Conservation (phyloP, 2,797 vertebrate species). For the Hipposideros larvatus region DNA sequence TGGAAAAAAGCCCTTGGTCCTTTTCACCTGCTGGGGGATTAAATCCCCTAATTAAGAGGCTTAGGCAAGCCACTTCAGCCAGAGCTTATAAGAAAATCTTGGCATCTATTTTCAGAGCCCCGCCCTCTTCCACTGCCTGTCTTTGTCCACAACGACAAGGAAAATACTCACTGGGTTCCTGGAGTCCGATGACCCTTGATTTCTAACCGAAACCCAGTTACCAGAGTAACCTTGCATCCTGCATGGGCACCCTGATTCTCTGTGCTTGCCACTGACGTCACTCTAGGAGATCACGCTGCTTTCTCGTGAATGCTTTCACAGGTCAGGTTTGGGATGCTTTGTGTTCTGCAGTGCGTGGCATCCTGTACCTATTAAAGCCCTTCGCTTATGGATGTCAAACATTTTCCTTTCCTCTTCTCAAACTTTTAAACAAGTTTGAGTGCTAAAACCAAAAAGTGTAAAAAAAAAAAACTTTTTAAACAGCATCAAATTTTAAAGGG, state of each 20-base stretch:
- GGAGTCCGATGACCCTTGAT: background rate
- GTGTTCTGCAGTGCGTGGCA: background rate
- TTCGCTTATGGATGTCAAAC: background rate
- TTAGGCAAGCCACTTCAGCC: constrained; percentile 33
- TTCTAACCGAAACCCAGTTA: background rate
- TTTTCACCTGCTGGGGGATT: constrained; percentile 62
- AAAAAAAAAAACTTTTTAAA: background rate
- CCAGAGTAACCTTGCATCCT: background rate
- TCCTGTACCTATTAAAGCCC: background rate
- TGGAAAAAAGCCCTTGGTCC: background rate
- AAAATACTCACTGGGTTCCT: background rate
- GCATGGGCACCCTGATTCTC: background rate
- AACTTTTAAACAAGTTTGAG: background rate
- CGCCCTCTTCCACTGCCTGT: background rate
- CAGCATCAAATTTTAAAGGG: background rate
- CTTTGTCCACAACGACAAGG: background rate
- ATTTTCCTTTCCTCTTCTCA: background rate
- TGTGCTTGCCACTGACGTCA: rapidly evolving
- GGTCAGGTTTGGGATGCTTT: background rate
- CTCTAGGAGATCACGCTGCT: background rate
- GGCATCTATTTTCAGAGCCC: constrained; percentile 1
- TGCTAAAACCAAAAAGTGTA: background rate
- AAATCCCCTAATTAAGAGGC: constrained; percentile 31
- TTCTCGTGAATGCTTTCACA: background rate
- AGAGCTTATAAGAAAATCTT: background rate